A percentile compares a stretch with the other conserved stretches of the same genome.
Evolutionary conservation across 2,888 invertebrate genomes (phyloP).

Genomic region (Suillia variegata): DNA sequence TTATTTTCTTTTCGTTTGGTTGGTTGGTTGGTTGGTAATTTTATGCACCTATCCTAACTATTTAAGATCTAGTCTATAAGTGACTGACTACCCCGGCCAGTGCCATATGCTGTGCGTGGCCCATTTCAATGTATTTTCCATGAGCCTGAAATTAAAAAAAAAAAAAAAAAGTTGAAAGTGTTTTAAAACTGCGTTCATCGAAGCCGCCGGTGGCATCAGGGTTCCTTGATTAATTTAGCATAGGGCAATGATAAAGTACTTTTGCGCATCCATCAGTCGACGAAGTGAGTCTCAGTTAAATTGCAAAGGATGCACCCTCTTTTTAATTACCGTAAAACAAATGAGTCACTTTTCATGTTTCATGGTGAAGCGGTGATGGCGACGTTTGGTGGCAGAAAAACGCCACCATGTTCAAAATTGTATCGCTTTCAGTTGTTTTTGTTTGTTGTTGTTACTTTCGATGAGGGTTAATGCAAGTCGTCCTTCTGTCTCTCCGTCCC

Average conservation of each 20-base stretch:
- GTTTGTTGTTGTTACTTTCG: constrained; percentile 15
- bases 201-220: constrained; percentile 22
- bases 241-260: constrained; percentile 56
- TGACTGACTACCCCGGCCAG: constrained; percentile 16
- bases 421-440: constrained; percentile 8
- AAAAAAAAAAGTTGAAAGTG: constrained; percentile 11
- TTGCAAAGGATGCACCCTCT: constrained; percentile 23
- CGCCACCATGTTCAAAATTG: constrained; percentile 12
- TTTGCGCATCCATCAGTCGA: constrained; percentile 33
- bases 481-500: no score
- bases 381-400: constrained; percentile 17
- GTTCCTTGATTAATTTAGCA: constrained; percentile 56
- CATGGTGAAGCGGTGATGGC: background rate
- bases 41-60: constrained; percentile 34
- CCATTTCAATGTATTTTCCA: constrained; percentile 41
- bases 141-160: constrained; percentile 52
- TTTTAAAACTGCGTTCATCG: constrained; percentile 4
- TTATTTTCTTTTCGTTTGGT: background rate
- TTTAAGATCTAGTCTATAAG: no score
- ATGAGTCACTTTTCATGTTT: constrained; percentile 35
- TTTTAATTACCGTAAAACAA: constrained; percentile 36
- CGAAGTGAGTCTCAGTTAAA: background rate
- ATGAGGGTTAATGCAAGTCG: constrained; percentile 12
- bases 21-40: constrained; percentile 22
- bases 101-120: constrained; percentile 38